Conservation (phyloP, 1,140 invertebrate genomes). For the Macrobrachium rosenbergii region DNA sequence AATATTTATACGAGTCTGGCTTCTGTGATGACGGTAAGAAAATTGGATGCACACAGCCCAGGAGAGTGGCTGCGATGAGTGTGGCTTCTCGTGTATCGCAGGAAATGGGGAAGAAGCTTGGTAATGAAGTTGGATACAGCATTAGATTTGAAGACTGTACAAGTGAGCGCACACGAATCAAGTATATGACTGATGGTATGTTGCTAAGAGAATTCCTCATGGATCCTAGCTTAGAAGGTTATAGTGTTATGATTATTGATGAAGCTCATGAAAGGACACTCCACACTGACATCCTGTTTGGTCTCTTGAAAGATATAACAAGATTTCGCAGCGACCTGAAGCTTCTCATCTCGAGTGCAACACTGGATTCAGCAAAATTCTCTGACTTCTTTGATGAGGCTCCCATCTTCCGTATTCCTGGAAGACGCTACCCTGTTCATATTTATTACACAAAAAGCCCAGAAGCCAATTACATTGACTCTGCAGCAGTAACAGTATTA, state of each 20-base stretch:
- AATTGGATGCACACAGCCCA: slow-evolving; percentile 83
- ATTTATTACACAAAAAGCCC: slow-evolving; percentile 99
- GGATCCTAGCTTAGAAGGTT: slow-evolving; percentile 94
- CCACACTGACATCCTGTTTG: slow-evolving; percentile 98
- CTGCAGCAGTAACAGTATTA: slow-evolving; percentile 94
- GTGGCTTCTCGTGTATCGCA: slow-evolving; percentile 82
- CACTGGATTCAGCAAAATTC: slow-evolving; percentile 98
- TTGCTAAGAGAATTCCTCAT: slow-evolving; percentile 96
- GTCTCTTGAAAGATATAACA: slow-evolving; percentile 97
- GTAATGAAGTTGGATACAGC: slow-evolving; percentile 80
- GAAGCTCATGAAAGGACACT: slow-evolving; percentile 98
- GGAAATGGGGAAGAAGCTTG: slow-evolving; percentile 81
- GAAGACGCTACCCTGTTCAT: slow-evolving; percentile 85
- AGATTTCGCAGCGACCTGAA: slow-evolving; percentile 95
- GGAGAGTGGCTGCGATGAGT: slow-evolving; percentile 85
- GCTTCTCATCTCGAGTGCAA: slow-evolving; percentile 97
- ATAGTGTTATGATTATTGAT: slow-evolving; percentile 98
- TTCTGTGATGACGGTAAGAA: slow-evolving; percentile 85
- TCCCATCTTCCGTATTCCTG: slow-evolving; percentile 97
- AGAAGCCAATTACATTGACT: slow-evolving; percentile 98
- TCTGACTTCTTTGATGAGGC: slow-evolving; percentile 99
- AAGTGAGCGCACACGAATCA: slow-evolving; percentile 84
- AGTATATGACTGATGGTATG: slow-evolving; percentile 99
- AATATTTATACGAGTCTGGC: slow-evolving; percentile 95
- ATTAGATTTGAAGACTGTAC: slow-evolving; percentile 87